These are phyloP conservation scores for Onychostoma macrolepis DNA, from an alignment of 2,113 vertebrate genomes.

Conservation along the genomic window DNA sequence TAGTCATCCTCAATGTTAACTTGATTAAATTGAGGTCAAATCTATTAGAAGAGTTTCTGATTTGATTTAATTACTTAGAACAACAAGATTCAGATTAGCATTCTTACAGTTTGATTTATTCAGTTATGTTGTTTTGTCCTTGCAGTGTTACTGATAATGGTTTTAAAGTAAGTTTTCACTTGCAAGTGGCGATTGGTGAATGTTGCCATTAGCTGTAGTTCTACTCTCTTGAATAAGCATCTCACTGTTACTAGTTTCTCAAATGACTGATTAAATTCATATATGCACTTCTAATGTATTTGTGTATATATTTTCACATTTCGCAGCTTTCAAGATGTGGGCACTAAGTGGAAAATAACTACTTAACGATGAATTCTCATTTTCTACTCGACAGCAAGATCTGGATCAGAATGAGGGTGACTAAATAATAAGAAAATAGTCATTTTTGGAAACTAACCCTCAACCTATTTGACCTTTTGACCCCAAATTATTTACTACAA, in stretches of 20 bases:
- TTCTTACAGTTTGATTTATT: not conserved
- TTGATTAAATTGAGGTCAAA: not conserved
- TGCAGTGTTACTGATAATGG: not conserved
- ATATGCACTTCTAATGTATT: not conserved
- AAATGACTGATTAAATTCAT: not conserved
- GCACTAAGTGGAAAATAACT: not conserved
- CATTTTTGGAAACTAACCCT: not conserved
- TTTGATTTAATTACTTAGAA: not conserved
- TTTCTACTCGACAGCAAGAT: not conserved
- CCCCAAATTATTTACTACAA: not conserved
- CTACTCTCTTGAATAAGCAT: not conserved
- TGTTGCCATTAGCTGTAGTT: not conserved
- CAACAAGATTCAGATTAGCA: not conserved
- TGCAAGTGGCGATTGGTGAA: not conserved
- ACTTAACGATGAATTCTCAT: not conserved
- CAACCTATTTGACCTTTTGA: not conserved
- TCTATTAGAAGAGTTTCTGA: not conserved
- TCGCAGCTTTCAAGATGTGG: not conserved
- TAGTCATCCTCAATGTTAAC: not conserved
- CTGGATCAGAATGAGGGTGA: not conserved
- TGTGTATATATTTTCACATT: not conserved
- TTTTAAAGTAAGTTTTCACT: not conserved
- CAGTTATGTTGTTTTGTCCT: not conserved
- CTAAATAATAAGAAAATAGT: not conserved
- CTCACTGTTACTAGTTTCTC: not conserved